Conservation (phyloP, 2,797 vertebrate genomes). For the Phoebastria nigripes region DNA sequence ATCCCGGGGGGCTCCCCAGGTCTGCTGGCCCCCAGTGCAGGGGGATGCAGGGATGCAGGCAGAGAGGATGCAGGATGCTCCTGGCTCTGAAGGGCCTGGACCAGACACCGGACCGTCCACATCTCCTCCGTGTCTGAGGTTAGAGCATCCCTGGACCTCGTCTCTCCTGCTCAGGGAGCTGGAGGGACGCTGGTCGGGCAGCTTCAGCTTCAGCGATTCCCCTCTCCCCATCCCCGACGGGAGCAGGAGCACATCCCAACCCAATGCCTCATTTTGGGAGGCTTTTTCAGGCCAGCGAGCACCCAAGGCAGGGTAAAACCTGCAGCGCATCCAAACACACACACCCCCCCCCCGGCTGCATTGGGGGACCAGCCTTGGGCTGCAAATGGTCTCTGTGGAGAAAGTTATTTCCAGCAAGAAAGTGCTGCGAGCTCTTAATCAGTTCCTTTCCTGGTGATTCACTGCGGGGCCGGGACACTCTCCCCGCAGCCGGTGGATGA, state of each 20-base stretch:
- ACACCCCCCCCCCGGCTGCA: not conserved
- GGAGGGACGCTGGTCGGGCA: rapidly evolving
- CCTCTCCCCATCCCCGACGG: rapidly evolving
- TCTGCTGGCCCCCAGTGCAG: not conserved
- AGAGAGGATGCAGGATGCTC: not conserved
- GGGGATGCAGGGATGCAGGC: not conserved
- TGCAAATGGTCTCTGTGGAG: not conserved
- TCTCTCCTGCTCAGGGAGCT: not conserved
- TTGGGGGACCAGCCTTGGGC: not conserved
- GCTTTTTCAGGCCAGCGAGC: not conserved
- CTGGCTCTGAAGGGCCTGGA: rapidly evolving
- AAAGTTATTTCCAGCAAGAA: conserved; percentile 40
- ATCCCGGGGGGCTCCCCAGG: rapidly evolving
- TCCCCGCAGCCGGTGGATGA: not conserved
- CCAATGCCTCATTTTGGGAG: not conserved
- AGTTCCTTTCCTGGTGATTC: conserved; percentile 26
- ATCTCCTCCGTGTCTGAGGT: rapidly evolving
- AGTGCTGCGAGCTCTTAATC: not conserved
- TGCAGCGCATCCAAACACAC: not conserved
- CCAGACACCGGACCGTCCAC: not conserved
- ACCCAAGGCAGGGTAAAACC: not conserved
- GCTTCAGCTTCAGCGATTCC: not conserved
- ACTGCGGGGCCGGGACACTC: not conserved
- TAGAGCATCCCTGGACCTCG: not conserved
- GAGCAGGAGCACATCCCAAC: not conserved